phyloP scores from a whole-genome alignment of 2,888 invertebrate genomes.

The Nowickia ferox region DNA sequence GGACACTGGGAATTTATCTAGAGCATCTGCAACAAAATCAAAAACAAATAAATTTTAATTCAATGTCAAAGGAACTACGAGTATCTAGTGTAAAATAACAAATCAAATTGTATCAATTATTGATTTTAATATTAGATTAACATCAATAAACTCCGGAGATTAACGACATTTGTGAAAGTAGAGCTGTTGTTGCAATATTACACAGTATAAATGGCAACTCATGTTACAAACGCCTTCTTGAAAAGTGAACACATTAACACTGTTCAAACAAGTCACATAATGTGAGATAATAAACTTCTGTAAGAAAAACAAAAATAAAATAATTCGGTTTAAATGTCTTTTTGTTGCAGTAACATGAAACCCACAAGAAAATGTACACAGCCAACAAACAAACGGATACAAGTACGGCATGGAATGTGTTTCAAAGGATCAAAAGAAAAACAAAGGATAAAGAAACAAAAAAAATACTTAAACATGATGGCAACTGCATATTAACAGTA shows the following conservation, averaged over 20 bases:
- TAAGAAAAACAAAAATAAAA: background rate
- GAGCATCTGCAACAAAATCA: conserved; percentile 38
- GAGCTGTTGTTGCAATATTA: background rate
- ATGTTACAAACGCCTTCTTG: conserved; percentile 43
- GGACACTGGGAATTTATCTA: background rate
- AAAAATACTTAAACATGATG: background rate
- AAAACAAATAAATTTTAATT: conserved; percentile 47
- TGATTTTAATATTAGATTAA: conserved; percentile 53
- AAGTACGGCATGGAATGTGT: background rate
- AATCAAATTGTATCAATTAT: conserved; percentile 59
- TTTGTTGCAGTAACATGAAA: conserved; percentile 40
- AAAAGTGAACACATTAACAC: conserved; percentile 34
- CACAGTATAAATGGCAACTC: background rate
- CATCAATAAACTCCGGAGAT: conserved; percentile 7
- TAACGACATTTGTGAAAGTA: background rate
- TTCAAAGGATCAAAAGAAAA: conserved; percentile 5
- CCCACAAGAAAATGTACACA: conserved; percentile 50
- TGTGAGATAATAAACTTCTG: conserved; percentile 31
- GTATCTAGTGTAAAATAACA: background rate
- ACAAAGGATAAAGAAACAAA: background rate
- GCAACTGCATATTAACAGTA: conserved; percentile 31
- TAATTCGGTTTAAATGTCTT: background rate
- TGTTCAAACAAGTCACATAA: conserved; percentile 48
- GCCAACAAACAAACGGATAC: conserved; percentile 36
- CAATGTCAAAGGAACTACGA: conserved; percentile 36